Base-by-base conservation (phyloP, 2,888 invertebrate species). In the Drosophila austrosaltans region DNA sequence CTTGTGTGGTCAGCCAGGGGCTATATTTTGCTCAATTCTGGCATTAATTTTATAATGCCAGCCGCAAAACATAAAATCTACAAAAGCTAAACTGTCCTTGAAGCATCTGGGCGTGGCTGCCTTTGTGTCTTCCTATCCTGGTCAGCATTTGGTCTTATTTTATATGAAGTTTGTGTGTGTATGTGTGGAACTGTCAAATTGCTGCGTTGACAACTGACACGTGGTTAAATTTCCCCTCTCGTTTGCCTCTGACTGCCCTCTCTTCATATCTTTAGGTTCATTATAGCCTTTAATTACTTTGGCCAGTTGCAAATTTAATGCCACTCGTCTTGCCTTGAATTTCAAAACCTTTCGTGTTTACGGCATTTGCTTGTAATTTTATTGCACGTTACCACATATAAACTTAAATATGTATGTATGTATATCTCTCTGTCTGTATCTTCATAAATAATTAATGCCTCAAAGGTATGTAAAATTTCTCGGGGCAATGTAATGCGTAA, bases 401-500 rank as follows among this genome's bases (percentile, higher is more conserved):
- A 12, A 22, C 1, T 2, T n/a, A 1, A 10, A 3, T 48, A 3
- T 5, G 7, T 53, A 53, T 59, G 6, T 28, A 28, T 28, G 16
- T 16, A 32, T 30, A n/a, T 16, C 36, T 25, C 12, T 61, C 56
- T 30, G 68, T 40, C 68, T 53, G 80, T 68, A 68, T 62, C 70
- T 86, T 88, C 74, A 81, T 88, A 83, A 86, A 86, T 88, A 83
- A 82, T 83, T 71, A 86, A 87, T 86, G 88, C 67, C 81, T 66
- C 44, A 53, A 60, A 74, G 73, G 73, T 78, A 79, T 82, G 75
- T 76, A 70, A 78, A 67, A 72, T 75, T 48, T 48, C 48, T 48
- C 10, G 22, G 12, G 44, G 59, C 36, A 36, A 36, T 36, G 36
- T 36, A 36, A 36, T 36, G 63, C 63, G 66, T 56, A 32, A 16